Base-by-base conservation (phyloP, 2,113 vertebrate genomes). In the Hystrix brachyura region DNA sequence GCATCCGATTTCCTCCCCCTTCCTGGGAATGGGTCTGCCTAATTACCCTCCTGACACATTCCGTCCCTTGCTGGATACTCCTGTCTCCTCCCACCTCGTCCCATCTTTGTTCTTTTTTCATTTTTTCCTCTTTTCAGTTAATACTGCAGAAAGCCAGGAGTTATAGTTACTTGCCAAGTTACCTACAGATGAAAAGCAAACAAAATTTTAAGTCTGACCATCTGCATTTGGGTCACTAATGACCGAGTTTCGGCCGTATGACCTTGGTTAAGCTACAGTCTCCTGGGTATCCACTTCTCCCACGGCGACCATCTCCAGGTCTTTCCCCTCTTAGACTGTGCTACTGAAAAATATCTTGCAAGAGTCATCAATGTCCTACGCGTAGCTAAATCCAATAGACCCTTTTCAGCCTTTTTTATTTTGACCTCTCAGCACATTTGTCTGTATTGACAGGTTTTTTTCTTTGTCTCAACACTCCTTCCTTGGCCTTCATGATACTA, bases 391-490 rank as follows among this genome's bases (percentile, higher is more conserved):
- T 62, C 53, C 78, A 85, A 21, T 7, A 65, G 59, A 53, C 32
- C 32, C 5, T 80, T 71, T 55, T 23, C 18, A 19, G 87, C 25
- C 59, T 82, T 93, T 93, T 96, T 80, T 7, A 72, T 55, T 83
- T 62, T 67, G 59, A 62, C 38, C 38, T 86, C 46, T 78, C 59
- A 82, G 80, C 78, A 57, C 67, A 55, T 69, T 71, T 71, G 82
- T 71, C 57, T 65, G 62, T 29, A 34, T 27, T 18, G 57, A 90
- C 55, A n/a, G 60, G 14, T 43, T 71, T 97, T 97, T 38, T 84
- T 10, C 53, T 25, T 46, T n/a, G 27, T 7, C 43, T 53, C n/a
- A 59, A 55, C n/a, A 29, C 21, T 55, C 25, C 65, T 38, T n/a
- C 62, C 53, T 87, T 48, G 43, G 55, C 46, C 71, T 89, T 62